Base-by-base conservation (phyloP, 2,797 vertebrate species). In the Coreius guichenoti region DNA sequence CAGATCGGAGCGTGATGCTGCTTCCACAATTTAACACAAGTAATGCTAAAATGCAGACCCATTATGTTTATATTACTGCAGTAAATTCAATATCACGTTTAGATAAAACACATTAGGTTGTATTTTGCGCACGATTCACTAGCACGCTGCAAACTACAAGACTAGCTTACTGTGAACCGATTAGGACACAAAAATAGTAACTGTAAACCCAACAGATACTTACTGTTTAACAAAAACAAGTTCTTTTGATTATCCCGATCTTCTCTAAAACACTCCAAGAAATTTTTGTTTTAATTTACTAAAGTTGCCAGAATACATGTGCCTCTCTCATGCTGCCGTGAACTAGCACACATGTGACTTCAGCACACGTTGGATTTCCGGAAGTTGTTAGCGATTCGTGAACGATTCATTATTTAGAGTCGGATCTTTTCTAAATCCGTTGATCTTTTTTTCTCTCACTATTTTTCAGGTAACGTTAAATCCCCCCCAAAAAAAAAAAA, bases 351-450 rank as follows among this genome's bases (percentile, higher is more conserved):
- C 89, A 88, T 89, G 88, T 84, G 84, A 69, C 19, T 81, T 31
- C 21, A n/a, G 19, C 88, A 85, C 90, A 86, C 90, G 88, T 82
- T 86, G 86, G 51, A 14, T 72, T 78, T n/a, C 82, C 82, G 90
- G 89, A 89, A 89, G 68, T 69, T 39, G 83, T 69, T n/a, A 9
- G 1, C 65, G 39, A 56, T 36, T 70, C 8, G 7, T 70, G 47
- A 54, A 56, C 63, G 1, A 51, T 19, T 39, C 80, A 29, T 47
- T 79, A n/a, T 31, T 70, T 29, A 23, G 78, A 80, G 21, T 80
- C 78, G 61, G 63, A 80, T 68, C 78, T 80, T 67, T 81, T 54
- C 11, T 33, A 8, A 17, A 58, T n/a, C 21, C 19, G 6, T 76
- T 33, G 5, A 16, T 33, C 17, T 78, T 19, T 29, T 49, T 33